Evolutionary conservation across 2,113 vertebrate species (phyloP), one percentile per base, ranked within the genome.

Genomic region (Ctenodactylus gundi): DNA sequence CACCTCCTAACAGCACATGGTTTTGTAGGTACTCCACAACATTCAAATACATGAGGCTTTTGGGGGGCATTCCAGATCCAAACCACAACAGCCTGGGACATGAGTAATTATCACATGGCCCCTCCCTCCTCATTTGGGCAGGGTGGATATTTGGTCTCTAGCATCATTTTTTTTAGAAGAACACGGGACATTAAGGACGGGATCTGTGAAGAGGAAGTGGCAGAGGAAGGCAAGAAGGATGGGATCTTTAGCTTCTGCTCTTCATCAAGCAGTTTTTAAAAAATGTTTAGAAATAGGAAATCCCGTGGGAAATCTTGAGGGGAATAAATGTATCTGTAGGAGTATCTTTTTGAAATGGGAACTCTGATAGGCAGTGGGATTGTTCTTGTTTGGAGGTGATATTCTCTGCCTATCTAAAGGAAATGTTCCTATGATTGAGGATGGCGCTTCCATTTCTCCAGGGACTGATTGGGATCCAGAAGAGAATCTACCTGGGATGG

Each of bases 301-400:
- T n/a, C n/a, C n/a, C 27, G 1, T 31, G n/a, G 81, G 80, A 65
- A 51, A 58, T 87, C 29, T 90, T 29, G 29, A 13, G 60, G 51
- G 20, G 55, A 68, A 90, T 41, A 39, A 62, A 29, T 7, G 6
- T 1, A 2, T 62, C 4, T 57, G 41, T 78, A 57, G 51, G n/a
- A 49, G 44, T 68, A 31, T 90, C 62, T 93, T 55, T 95, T 49
- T 81, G 78, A 73, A 65, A 67, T 58, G 67, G 78, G 39, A 85
- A 44, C 51, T 73, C 58, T 62, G 86, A 75, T 39, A 94, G 80
- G 49, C 25, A 44, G 25, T 39, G 85, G 58, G 34, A n/a, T 55
- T 77, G n/a, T 65, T 87, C 65, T 88, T 81, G 25, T 84, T 8
- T 70, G 72, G 64, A 87, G 81, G 18, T 64, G 80, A 68, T 18